Evolutionary conservation across 2,113 vertebrate genomes (phyloP).

Genomic region (Collichthys lucidus): DNA sequence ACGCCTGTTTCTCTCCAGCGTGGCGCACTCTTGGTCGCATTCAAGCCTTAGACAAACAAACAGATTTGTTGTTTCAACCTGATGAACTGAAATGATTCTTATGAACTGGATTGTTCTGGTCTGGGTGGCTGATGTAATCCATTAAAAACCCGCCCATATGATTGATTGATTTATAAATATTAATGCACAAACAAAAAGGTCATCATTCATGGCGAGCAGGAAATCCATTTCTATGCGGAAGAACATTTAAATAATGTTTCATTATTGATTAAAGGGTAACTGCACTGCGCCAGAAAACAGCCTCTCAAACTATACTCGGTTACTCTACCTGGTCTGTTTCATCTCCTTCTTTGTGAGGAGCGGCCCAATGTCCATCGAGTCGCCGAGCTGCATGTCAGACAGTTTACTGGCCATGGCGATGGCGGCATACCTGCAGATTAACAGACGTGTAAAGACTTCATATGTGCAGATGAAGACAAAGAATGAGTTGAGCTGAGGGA

Average conservation of each 20-base stretch:
- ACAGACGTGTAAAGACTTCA: neutral
- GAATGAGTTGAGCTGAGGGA: neutral
- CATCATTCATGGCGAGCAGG: neutral
- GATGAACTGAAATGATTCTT: neutral
- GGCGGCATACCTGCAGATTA: constrained; percentile 90
- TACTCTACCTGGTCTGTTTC: constrained; percentile 90
- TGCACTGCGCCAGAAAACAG: neutral
- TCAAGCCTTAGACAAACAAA: constrained; percentile 86
- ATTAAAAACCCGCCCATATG: neutral
- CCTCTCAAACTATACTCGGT: neutral
- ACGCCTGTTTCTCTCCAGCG: constrained; percentile 91
- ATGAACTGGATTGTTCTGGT: neutral
- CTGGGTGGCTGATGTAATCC: neutral
- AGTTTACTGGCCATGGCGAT: constrained; percentile 96
- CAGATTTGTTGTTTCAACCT: neutral
- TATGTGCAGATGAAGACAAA: neutral
- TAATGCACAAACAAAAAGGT: constrained; percentile 10
- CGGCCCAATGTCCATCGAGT: constrained; percentile 93
- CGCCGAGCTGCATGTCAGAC: constrained; percentile 95
- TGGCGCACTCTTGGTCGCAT: constrained; percentile 95
- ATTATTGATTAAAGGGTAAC: constrained; percentile 5
- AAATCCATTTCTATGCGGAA: constrained; percentile 25
- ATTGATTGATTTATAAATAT: constrained; percentile 30
- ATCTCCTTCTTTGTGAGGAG: constrained; percentile 96
- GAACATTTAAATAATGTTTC: constrained; percentile 16